Conservation (phyloP, 2,113 vertebrate genomes). For the Pogona vitticeps region DNA sequence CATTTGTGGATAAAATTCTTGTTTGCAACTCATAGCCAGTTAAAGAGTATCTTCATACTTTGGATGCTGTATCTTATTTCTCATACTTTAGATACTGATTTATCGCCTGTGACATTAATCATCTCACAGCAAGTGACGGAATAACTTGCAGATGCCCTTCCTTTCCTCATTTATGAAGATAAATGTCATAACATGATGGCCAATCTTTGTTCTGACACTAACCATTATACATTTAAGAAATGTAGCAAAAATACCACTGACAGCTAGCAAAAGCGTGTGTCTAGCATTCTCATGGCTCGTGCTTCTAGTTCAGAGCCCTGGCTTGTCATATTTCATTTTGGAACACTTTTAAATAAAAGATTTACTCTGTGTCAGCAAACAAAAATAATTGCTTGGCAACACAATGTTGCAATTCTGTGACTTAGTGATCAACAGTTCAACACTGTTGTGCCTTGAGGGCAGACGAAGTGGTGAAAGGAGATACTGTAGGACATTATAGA, state of each 20-base stretch:
- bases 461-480: background rate
- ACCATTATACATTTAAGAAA: constrained; percentile 73
- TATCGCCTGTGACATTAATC: constrained; percentile 69
- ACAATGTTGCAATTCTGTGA: constrained; percentile 40
- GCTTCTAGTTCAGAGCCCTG: constrained; percentile 51
- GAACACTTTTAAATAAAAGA: constrained; percentile 51
- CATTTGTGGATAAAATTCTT: constrained; percentile 55
- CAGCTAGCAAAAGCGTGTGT: constrained; percentile 69
- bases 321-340: constrained; percentile 56
- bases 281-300: constrained; percentile 41
- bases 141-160: constrained; percentile 71
- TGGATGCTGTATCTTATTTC: constrained; percentile 39
- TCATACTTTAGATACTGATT: constrained; percentile 56
- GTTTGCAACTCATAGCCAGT: constrained; percentile 58
- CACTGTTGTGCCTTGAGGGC: background rate
- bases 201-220: constrained; percentile 72
- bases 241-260: constrained; percentile 67
- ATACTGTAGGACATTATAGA: background rate
- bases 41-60: constrained; percentile 33
- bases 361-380: constrained; percentile 54
- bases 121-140: constrained; percentile 53
- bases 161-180: constrained; percentile 69
- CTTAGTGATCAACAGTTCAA: constrained; percentile 42
- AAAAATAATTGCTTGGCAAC: constrained; percentile 40
- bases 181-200: constrained; percentile 69